Base-by-base conservation (phyloP, 2,888 invertebrate species). In the Ariolimax columbianus region DNA sequence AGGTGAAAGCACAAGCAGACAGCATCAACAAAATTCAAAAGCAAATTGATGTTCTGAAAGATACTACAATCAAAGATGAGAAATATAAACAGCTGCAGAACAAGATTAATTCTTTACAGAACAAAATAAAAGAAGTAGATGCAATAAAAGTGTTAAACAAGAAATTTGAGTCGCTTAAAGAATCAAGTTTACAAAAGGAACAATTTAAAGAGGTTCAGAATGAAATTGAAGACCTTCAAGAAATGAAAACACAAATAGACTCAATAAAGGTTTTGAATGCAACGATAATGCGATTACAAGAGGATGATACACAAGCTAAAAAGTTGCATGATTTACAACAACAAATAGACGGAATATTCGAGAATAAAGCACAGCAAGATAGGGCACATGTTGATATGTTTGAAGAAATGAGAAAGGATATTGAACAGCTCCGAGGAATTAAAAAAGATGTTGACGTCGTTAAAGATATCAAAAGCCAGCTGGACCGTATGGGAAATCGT, bases 391-490 rank as follows among this genome's bases (percentile, higher is more conserved):
- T n/a, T 33, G 36, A n/a, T 2, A 36, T 38, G 59, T 36, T 77
- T 11, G 59, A 55, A 19, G 55, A 19, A 23, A 47, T 77, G 23
- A 9, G 17, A n/a, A 33, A 23, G 14, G 77, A 59, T n/a, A 2
- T 77, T 9, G 77, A 17, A n/a, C 23, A 77, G 38, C 4, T 77
- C 23, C 55, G 38, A 33, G 63, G 19, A 23, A 36, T 79, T 0
- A 66, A 63, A 36, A 19, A 59, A 1, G 2, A 55, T 7, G 33
- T 55, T n/a, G 36, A 55, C 9, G 36, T 2, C 6, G 30, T 79
- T 0, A 40, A 80, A 40, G 86, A 84, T 72, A 86, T 88, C 86
- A 84, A 79, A 70, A 59, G 55, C 6, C 83, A 83, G 14, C 80
- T 87, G 66, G 51, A 43, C 23, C 43, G 80, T 11, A 82, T 88